These are phyloP conservation scores for Indicator indicator DNA, from an alignment of 2,113 vertebrate genomes.

Conservation along the genomic window DNA sequence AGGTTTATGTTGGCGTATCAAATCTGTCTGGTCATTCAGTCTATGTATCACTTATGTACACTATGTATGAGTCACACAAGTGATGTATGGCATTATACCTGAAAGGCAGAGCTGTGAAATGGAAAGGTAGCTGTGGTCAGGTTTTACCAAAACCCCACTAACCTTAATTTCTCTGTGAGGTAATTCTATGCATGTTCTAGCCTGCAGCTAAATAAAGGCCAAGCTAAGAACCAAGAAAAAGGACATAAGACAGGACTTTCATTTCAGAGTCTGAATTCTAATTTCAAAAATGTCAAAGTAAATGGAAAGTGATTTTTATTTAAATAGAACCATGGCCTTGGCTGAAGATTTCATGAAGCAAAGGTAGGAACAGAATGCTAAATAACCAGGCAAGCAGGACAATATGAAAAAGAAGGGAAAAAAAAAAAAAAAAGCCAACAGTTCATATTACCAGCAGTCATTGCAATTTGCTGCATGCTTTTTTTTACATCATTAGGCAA, in stretches of 20 bases:
- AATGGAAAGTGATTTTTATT: constrained; percentile 51
- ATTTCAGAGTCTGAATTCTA: constrained; percentile 38
- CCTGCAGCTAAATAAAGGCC: constrained; percentile 11
- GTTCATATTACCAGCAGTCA: not conserved
- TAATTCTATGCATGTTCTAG: not conserved
- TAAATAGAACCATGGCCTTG: constrained; percentile 18
- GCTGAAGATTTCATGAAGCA: not conserved
- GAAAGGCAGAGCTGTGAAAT: constrained; percentile 17
- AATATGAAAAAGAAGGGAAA: not conserved
- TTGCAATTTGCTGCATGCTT: not conserved
- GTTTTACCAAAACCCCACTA: not conserved
- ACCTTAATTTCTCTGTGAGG: constrained; percentile 21
- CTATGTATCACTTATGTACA: not conserved
- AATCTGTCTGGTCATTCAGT: not conserved
- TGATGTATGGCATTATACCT: not conserved
- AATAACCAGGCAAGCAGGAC: not conserved
- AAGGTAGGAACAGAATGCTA: not conserved
- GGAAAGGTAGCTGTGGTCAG: not conserved
- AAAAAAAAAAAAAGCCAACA: not conserved
- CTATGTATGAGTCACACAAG: not conserved
- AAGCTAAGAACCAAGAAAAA: constrained; percentile 31
- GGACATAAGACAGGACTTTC: constrained; percentile 4
- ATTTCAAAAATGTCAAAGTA: constrained; percentile 56
- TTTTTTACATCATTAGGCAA: not conserved
- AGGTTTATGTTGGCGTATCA: not conserved